A percentile compares a stretch with the other conserved stretches of the same genome.
phyloP scores from a whole-genome alignment of 2,113 vertebrate genomes.

The Apus apus region DNA sequence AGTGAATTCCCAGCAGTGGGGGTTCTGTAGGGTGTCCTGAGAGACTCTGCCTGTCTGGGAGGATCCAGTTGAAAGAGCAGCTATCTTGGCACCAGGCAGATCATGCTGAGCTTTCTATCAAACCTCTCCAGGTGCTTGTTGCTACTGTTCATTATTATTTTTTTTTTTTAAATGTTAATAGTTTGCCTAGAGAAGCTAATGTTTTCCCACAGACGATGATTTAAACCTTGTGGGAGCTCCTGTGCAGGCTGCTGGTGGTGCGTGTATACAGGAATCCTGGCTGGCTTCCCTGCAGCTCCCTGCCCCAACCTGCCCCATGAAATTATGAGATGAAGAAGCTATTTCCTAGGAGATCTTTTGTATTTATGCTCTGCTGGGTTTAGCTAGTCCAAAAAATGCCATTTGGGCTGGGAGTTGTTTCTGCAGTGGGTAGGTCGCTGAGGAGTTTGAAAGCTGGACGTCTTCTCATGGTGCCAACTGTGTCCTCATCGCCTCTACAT shows the following conservation, averaged over 20 bases:
- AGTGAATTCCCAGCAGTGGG: not conserved
- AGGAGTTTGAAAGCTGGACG: not conserved
- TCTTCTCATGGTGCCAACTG: not conserved
- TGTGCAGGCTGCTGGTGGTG: conserved; percentile 2
- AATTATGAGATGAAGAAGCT: conserved; percentile 25
- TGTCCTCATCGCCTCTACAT: not conserved
- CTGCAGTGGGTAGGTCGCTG: not conserved
- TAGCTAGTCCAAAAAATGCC: not conserved
- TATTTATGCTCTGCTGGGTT: not conserved
- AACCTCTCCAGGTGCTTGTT: not conserved
- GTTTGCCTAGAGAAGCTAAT: not conserved
- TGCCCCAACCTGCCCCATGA: conserved; percentile 10
- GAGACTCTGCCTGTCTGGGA: not conserved
- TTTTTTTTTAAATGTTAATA: not conserved
- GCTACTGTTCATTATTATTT: not conserved
- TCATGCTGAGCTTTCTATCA: not conserved
- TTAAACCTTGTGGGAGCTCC: conserved; percentile 3
- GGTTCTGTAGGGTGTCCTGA: not conserved
- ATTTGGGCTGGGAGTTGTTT: not conserved
- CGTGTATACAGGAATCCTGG: conserved; percentile 17
- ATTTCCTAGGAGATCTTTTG: conserved; percentile 33
- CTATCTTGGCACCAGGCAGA: not conserved
- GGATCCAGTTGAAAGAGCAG: not conserved
- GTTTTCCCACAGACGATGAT: not conserved
- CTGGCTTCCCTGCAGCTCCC: not conserved